A percentile compares a stretch with the other conserved stretches of the same genome.
phyloP scores from a whole-genome alignment of 2,888 invertebrate species.

The Drosophila suboccidentalis region DNA sequence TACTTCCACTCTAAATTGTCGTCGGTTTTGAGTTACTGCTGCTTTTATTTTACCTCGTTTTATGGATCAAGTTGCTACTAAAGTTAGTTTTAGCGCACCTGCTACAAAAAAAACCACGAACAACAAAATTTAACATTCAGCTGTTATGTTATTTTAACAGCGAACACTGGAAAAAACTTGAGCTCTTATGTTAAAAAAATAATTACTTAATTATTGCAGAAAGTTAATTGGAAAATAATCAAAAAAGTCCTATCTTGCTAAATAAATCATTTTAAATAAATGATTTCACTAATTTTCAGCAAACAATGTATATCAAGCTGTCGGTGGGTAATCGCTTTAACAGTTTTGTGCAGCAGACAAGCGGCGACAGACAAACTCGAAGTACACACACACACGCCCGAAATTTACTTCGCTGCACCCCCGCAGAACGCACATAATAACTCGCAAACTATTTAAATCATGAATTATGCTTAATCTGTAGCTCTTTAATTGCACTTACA shows the following conservation, averaged over 20 bases:
- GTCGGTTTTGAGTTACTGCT: conserved; percentile 58
- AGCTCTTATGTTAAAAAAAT: neutral
- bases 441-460: neutral
- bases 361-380: conserved; percentile 31
- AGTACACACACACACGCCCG: conserved; percentile 13
- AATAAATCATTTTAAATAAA: neutral
- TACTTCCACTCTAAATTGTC: conserved; percentile 41
- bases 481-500: conserved; percentile 30
- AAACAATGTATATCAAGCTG: conserved; percentile 5
- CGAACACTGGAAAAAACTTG: conserved; percentile 9
- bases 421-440: neutral
- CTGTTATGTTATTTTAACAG: conserved; percentile 7
- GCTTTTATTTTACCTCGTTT: conserved; percentile 64
- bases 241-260: neutral
- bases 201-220: neutral
- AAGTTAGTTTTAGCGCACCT: conserved; percentile 26
- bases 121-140: conserved; percentile 9
- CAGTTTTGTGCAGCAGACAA: conserved; percentile 39
- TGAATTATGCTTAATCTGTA: neutral
- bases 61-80: conserved; percentile 62
- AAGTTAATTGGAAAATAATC: neutral
- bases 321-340: conserved; percentile 33
- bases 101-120: neutral
- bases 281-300: neutral
- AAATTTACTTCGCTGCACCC: neutral